phyloP scores from a whole-genome alignment of 2,113 vertebrate species.

The Bufo gargarizans region DNA sequence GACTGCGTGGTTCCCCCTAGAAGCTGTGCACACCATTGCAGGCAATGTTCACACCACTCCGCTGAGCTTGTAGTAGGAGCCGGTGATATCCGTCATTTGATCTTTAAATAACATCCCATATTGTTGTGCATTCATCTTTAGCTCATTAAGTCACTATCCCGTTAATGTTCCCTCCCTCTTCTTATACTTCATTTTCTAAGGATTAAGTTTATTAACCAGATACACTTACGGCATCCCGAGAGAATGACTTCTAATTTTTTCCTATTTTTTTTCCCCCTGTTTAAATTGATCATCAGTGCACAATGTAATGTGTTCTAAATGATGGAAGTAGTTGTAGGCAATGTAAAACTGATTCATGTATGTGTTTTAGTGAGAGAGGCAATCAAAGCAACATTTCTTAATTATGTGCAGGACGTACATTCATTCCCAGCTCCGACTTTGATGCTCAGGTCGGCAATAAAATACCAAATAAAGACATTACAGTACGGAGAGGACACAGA shows the following conservation, averaged over 20 bases:
- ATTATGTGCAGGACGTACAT: conserved; percentile 21
- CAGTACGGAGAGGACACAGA: background rate
- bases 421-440: conserved; percentile 1
- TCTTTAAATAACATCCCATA: conserved; percentile 48
- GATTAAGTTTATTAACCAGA: background rate
- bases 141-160: conserved; percentile 27
- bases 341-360: conserved; percentile 41
- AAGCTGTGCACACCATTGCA: background rate
- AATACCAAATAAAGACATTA: background rate
- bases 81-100: conserved; percentile 59
- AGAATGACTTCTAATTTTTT: conserved; percentile 5
- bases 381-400: conserved; percentile 31
- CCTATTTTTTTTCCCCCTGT: conserved; percentile 14
- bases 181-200: conserved; percentile 18
- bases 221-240: conserved; percentile 18
- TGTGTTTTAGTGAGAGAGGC: conserved; percentile 37
- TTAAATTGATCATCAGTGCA: conserved; percentile 51
- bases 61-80: conserved; percentile 44
- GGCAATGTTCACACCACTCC: conserved; percentile 37
- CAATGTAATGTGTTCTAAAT: conserved; percentile 52
- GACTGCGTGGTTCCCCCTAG: conserved; percentile 62
- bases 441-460: conserved; percentile 20
- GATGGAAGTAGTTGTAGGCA: background rate
- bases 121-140: background rate
- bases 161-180: conserved; percentile 17